Base-by-base conservation (phyloP, 2,888 invertebrate genomes). In the Lithophane ornitopus region DNA sequence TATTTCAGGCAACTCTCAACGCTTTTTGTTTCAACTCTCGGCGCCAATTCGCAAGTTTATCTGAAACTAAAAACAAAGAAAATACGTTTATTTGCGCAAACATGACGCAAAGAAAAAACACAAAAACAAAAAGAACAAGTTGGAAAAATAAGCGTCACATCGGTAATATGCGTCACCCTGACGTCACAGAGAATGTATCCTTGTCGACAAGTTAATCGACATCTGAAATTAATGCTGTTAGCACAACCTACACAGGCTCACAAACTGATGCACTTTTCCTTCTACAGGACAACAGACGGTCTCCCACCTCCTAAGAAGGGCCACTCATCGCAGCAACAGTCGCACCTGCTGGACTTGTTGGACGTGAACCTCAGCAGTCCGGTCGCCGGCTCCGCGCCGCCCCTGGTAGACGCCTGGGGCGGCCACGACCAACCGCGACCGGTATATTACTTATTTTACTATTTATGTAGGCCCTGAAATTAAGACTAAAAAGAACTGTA, bases 261-360 rank as follows among this genome's bases (percentile, higher is more conserved):
- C 3, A 19, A 59, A 67, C 0, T 39, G 19, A 67, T n/a, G 0
- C 28, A 6, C 16, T 0, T 22, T 34, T 0, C 9, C 0, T 44
- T 56, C 0, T 2, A 0, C 78, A 85, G 87, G 34, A 82, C 85
- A 4, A 46, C 82, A 0, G 84, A 82, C 46, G 89, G 88, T 0
- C 68, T 82, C 0, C 84, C 84, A 2, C 71, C 82, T 0, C 78
- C 84, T 28, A 83, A 84, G 68, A 80, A 84, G 67, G 52, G 75
- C 8, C 46, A 74, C 4, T 49, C 80, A 0, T 58, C 86, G 1
- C 77, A 73, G 34, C 87, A 76, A 22, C 97, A 97, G 92, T 98
- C 98, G 86, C 98, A 98, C 93, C 97, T 99, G 94, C 97, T 98
- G 79, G 99, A 99, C 95, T 96, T 99, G 90, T 94, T 99, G 89